phyloP scores from a whole-genome alignment of 2,113 vertebrate species.

The Rhizomys pruinosus region DNA sequence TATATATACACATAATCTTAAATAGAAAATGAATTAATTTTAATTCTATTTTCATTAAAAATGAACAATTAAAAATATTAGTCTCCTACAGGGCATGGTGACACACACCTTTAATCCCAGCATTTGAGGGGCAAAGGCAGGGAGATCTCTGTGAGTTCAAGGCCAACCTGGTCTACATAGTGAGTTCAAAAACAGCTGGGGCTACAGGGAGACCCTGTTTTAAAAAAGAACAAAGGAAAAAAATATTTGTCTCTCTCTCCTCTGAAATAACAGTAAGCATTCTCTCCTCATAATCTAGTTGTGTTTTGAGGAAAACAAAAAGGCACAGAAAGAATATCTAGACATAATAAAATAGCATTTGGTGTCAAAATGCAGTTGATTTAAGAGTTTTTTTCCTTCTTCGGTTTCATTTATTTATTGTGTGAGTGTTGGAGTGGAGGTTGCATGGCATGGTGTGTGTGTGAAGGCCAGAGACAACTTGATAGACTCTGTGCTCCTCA shows the following conservation, averaged over 20 bases:
- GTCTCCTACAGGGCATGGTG: no score
- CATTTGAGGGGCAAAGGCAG: no score
- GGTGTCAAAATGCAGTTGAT: conserved; percentile 42
- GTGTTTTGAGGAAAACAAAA: neutral
- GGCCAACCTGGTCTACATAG: no score
- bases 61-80: neutral
- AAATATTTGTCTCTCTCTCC: neutral
- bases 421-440: no score
- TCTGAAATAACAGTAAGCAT: conserved; percentile 24
- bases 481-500: no score
- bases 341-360: conserved; percentile 42
- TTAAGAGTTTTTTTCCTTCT: conserved; percentile 12
- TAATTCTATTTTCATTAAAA: conserved; percentile 52
- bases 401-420: no score
- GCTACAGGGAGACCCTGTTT: no score
- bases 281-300: neutral
- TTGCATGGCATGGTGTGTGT: no score
- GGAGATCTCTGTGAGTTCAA: no score
- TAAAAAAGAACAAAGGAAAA: conserved; percentile 6
- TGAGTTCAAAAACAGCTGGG: no score
- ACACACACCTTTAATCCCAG: no score
- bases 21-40: conserved; percentile 15
- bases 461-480: no score
- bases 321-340: conserved; percentile 14
- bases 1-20: neutral